These are phyloP conservation scores for Parnassius apollo DNA, from an alignment of 2,888 invertebrate genomes.

Conservation along the genomic window DNA sequence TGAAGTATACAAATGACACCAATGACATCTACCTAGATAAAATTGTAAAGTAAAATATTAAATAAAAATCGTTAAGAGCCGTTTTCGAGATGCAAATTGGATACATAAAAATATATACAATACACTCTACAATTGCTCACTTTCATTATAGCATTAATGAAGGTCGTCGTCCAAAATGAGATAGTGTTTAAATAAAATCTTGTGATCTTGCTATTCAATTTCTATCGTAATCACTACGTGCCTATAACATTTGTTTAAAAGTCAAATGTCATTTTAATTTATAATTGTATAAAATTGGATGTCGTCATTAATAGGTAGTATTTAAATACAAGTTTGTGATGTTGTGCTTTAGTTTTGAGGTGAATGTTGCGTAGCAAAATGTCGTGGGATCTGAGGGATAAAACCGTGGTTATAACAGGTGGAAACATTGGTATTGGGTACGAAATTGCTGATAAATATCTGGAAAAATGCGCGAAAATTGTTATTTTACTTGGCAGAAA, in stretches of 20 bases:
- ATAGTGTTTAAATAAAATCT: not conserved
- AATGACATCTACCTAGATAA: not conserved
- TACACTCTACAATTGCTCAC: not conserved
- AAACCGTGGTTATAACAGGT: conserved; percentile 68
- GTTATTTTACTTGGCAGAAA: conserved; percentile 40
- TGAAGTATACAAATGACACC: too few species aligned
- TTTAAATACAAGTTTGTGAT: too few species aligned
- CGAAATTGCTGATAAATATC: conserved; percentile 61
- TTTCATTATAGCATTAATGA: not conserved
- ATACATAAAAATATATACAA: not conserved
- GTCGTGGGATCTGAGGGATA: conserved; percentile 25
- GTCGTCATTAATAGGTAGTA: too few species aligned
- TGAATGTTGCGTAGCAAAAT: not conserved
- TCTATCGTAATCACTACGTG: too few species aligned
- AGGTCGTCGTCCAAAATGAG: not conserved
- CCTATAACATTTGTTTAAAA: too few species aligned
- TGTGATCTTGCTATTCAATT: too few species aligned
- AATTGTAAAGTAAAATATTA: not conserved
- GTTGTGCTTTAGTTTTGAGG: too few species aligned
- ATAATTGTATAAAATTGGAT: too few species aligned
- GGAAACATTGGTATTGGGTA: conserved; percentile 78
- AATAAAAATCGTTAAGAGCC: not conserved
- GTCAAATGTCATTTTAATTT: too few species aligned
- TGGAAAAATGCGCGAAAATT: conserved; percentile 55
- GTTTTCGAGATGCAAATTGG: not conserved